These are phyloP conservation scores for Acrocephalus arundinaceus DNA, from an alignment of 2,113 vertebrate species.

Conservation along the genomic window DNA sequence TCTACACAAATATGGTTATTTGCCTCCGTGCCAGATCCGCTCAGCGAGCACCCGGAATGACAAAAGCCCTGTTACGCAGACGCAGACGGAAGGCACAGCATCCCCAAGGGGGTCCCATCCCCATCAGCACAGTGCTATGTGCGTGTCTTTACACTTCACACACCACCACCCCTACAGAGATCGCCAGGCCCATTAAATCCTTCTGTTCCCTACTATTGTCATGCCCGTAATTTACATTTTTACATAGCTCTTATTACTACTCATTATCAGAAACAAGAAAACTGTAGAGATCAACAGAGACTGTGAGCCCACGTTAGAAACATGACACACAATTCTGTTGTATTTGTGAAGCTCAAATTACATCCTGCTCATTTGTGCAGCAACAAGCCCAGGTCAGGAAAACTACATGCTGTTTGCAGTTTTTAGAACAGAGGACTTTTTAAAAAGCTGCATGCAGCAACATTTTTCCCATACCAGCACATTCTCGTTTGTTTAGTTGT, in stretches of 20 bases:
- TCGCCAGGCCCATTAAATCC: neutral
- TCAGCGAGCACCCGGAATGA: neutral
- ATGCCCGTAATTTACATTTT: neutral
- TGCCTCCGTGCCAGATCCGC: neutral
- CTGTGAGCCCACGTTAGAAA: neutral
- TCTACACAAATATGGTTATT: neutral
- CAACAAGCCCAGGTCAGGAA: neutral
- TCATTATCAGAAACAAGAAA: neutral
- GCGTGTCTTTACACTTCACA: neutral
- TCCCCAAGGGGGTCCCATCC: neutral
- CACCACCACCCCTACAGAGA: neutral
- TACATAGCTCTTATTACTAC: neutral
- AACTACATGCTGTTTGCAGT: neutral
- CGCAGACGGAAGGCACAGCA: neutral
- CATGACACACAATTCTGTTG: neutral
- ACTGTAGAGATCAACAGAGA: neutral
- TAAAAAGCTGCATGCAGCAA: slow-evolving; percentile 37
- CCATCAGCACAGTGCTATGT: neutral
- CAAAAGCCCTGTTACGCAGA: neutral
- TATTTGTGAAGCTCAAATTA: neutral
- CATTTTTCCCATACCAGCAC: slow-evolving; percentile 46
- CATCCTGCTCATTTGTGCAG: neutral
- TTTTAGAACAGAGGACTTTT: slow-evolving; percentile 33
- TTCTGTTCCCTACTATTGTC: neutral
- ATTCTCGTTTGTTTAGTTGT: neutral